Conservation (phyloP, 2,797 vertebrate species). For the Acridotheres tristis region DNA sequence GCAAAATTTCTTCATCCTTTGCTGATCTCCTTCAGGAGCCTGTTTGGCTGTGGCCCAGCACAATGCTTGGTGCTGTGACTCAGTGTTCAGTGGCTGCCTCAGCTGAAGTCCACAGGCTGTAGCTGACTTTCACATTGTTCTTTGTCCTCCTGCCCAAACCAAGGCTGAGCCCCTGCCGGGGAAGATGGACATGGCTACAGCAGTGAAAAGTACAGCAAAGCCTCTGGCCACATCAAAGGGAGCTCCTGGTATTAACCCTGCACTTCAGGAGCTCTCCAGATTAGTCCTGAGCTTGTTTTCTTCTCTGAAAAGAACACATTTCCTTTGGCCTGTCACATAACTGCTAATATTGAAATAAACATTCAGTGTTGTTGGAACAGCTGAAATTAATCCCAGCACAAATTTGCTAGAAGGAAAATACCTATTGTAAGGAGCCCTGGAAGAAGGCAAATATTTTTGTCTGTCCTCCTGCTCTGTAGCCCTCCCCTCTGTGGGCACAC, state of each 20-base stretch:
- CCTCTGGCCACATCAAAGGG: not conserved
- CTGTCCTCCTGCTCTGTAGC: not conserved
- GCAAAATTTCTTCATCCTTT: not conserved
- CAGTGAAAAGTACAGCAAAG: not conserved
- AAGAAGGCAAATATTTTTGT: not conserved
- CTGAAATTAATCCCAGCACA: constrained; percentile 30
- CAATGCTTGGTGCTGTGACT: not conserved
- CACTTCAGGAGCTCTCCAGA: not conserved
- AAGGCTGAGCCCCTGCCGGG: fast-evolving
- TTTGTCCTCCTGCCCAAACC: not conserved
- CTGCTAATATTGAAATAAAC: constrained; percentile 17
- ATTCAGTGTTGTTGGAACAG: not conserved
- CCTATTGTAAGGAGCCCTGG: not conserved
- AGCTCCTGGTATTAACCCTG: not conserved
- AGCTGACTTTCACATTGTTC: not conserved
- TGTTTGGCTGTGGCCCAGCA: not conserved
- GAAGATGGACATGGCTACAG: not conserved
- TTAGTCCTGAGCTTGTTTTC: not conserved
- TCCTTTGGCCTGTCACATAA: not conserved
- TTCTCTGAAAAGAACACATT: not conserved
- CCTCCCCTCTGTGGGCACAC: not conserved
- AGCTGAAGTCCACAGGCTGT: not conserved
- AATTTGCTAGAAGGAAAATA: not conserved
- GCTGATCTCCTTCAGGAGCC: not conserved
- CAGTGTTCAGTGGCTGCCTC: not conserved